Evolutionary conservation across 2,888 invertebrate genomes (phyloP).

Genomic region (Aleiodes alternator): DNA sequence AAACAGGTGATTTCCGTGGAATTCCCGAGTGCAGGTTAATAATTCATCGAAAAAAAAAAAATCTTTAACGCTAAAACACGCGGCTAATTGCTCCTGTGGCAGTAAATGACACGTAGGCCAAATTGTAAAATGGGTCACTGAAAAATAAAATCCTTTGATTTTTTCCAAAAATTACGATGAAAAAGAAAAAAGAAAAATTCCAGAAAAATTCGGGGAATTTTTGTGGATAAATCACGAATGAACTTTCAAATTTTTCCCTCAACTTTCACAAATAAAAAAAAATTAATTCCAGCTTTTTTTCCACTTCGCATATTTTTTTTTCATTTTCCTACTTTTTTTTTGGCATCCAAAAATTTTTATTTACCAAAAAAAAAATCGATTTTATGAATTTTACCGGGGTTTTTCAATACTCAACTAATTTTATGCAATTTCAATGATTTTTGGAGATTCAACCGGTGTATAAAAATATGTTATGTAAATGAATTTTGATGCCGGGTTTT

Average conservation of each 20-base stretch:
- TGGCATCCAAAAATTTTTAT: too few species aligned
- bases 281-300: not conserved
- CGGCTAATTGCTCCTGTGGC: conserved; percentile 37
- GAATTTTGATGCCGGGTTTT: conserved; percentile 37
- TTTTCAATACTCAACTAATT: not conserved
- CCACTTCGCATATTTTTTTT: too few species aligned
- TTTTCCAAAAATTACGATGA: conserved; percentile 22
- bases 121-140: conserved; percentile 9
- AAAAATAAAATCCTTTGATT: conserved; percentile 29
- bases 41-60: conserved; percentile 35
- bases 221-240: not conserved
- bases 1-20: too few species aligned
- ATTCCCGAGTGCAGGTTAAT: not conserved
- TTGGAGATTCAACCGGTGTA: not conserved
- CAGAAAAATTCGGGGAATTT: too few species aligned
- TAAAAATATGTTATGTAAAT: conserved; percentile 21
- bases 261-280: not conserved
- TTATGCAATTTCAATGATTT: not conserved
- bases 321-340: too few species aligned
- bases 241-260: not conserved
- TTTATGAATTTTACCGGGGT: too few species aligned
- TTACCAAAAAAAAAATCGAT: too few species aligned
- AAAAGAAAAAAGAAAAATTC: not conserved
- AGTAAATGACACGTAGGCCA: conserved; percentile 29
- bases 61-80: conserved; percentile 15